Evolutionary conservation across 2,113 vertebrate species (phyloP).

Genomic region (Nymphicus hollandicus): DNA sequence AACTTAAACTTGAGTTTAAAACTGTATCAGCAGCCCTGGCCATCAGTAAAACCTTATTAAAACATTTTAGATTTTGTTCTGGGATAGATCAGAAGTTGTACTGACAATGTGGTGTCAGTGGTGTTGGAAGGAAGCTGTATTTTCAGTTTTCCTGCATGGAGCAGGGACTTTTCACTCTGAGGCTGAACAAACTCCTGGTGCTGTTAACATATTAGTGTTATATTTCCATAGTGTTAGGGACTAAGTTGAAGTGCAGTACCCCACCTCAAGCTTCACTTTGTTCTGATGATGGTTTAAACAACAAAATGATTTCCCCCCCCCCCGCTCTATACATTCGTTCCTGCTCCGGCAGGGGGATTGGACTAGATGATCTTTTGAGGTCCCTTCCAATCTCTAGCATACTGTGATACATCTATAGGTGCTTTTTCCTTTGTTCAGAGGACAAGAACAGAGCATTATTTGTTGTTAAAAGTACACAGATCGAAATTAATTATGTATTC

Average conservation of each 20-base stretch:
- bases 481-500: neutral
- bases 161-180: neutral
- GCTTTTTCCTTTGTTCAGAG: neutral
- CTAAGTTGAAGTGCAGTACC: neutral
- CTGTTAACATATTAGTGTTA: neutral
- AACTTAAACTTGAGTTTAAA: neutral
- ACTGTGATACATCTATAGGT: neutral
- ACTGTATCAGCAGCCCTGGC: neutral
- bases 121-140: neutral
- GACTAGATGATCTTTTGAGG: no score
- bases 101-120: neutral
- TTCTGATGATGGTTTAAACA: neutral
- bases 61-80: neutral
- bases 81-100: neutral
- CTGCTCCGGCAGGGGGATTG: no score
- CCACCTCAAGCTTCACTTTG: neutral
- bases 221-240: neutral
- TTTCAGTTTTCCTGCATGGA: neutral
- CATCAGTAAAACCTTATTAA: neutral
- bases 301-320: rapidly evolving
- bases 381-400: no score
- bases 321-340: neutral
- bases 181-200: neutral
- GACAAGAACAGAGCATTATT: neutral
- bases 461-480: neutral